Percentiles rank a stretch among this genome's conserved stretches.
Conservation (phyloP, 2,888 invertebrate species). For the Xanthorhoe spadicearia region DNA sequence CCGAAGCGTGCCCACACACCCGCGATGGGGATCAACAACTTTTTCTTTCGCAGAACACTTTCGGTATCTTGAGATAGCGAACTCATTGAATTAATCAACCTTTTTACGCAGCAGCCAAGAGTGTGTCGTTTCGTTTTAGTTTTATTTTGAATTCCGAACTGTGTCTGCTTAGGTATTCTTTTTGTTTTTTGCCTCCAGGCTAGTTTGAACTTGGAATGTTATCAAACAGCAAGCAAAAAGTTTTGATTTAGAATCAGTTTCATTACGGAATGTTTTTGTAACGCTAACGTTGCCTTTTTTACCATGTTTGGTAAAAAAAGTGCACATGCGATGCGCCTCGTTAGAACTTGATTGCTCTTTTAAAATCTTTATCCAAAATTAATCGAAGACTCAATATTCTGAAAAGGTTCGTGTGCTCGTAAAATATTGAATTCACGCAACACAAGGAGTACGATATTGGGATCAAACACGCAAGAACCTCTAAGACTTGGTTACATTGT, state of each 20-base stretch:
- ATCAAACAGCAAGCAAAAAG: too few relatives aligned
- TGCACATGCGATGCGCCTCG: neutral
- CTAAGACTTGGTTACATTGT: neutral
- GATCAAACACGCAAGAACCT: conserved; percentile 31
- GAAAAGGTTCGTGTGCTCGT: conserved; percentile 33
- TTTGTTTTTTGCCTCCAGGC: neutral
- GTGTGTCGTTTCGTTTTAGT: neutral
- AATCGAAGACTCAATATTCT: conserved; percentile 33
- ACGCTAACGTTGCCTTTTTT: neutral
- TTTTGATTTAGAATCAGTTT: too few relatives aligned
- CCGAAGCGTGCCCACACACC: conserved; percentile 66
- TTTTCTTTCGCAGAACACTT: conserved; percentile 57
- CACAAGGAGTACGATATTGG: conserved; percentile 27
- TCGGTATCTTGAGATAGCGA: conserved; percentile 36
- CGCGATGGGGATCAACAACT: conserved; percentile 63
- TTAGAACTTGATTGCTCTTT: neutral
- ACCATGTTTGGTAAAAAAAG: neutral
- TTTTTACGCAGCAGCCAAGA: conserved; percentile 12
- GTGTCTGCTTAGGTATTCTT: too few relatives aligned
- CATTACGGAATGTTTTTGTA: too few relatives aligned
- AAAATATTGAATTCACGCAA: conserved; percentile 42
- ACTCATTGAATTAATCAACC: conserved; percentile 35
- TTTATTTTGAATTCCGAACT: neutral
- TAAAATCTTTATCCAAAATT: conserved; percentile 12
- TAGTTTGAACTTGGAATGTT: too few relatives aligned